Evolutionary conservation across 2,113 vertebrate species (phyloP), one percentile per base, ranked within the genome.

Genomic region (Tenebrosternarchus preto): DNA sequence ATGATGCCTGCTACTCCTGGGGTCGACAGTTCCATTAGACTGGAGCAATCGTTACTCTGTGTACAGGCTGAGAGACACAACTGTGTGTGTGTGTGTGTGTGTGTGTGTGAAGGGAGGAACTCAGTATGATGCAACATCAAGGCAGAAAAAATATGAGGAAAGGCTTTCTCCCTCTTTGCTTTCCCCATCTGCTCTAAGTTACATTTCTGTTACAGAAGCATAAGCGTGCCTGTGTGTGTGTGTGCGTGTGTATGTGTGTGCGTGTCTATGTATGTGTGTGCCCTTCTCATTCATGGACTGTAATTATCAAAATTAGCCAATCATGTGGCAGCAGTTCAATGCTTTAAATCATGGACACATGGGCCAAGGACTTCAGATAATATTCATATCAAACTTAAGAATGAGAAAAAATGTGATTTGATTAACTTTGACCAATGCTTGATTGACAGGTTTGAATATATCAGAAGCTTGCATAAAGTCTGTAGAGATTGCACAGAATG

Each of bases 1-100:
- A 17, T 76, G 68, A 76, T 27, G 66, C 66, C 17, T 20, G 25
- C 0, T 8, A 31, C n/a, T 6, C 31, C 9, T 27, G 3, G 22
- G 73, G 82, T 76, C 78, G 69, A 73, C 68, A 69, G 57, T 64
- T 72, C 69, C 22, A 31, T 73, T 73, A 73, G 64, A 76, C 50
- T 74, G 50, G 36, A 22, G 57, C 74, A 20, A 31, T 43, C 5
- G 22, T 55, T 29, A 46, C 46, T 67, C 78, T 2, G 19, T 20
- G n/a, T 70, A 1, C 11, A n/a, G 20, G 5, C 6, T 22, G 64
- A 22, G 57, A 73, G 29, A 81, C 17, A 22, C 59, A 63, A 77
- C 83, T n/a, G n/a, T n/a, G n/a, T n/a, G n/a, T n/a, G n/a, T n/a
- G n/a, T 81, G 81, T 60, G 80, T 85, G 68, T 76, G 83, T 50